A percentile compares a stretch with the other conserved stretches of the same genome.
Conservation (phyloP, 2,797 vertebrate species). For the Triplophysa bombifrons region DNA sequence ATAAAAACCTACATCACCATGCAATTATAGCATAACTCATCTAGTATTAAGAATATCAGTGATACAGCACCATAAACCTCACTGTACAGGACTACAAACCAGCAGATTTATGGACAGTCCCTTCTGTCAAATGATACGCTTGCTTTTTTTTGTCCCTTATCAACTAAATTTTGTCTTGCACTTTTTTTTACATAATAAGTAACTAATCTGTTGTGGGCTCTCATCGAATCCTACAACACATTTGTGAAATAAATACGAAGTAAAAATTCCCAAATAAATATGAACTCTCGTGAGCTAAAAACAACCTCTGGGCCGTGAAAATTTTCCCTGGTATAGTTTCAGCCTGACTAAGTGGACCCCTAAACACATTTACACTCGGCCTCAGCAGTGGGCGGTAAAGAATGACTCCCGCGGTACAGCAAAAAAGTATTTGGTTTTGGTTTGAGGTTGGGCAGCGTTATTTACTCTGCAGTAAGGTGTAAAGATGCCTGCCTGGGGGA, state of each 20-base stretch:
- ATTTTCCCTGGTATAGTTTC: conserved; percentile 31
- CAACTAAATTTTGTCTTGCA: conserved; percentile 23
- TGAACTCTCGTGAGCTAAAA: not conserved
- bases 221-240: conserved; percentile 37
- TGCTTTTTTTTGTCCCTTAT: conserved; percentile 46
- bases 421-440: conserved; percentile 40
- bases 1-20: no score
- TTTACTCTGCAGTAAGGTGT: conserved; percentile 55
- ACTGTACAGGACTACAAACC: conserved; percentile 58
- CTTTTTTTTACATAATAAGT: conserved; percentile 37
- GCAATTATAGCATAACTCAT: no score
- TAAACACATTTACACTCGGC: conserved; percentile 34
- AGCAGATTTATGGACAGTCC: conserved; percentile 71
- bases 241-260: not conserved
- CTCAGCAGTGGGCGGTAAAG: conserved; percentile 23
- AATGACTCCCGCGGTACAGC: conserved; percentile 35
- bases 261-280: not conserved
- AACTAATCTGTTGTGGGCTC: conserved; percentile 26
- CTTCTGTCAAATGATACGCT: conserved; percentile 45
- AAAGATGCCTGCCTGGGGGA: conserved; percentile 30
- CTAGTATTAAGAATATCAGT: not conserved
- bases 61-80: conserved; percentile 56
- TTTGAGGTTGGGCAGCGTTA: conserved; percentile 43
- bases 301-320: not conserved
- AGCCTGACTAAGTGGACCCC: conserved; percentile 39